Conservation (phyloP, 2,113 vertebrate genomes). For the Corythoichthys intestinalis region DNA sequence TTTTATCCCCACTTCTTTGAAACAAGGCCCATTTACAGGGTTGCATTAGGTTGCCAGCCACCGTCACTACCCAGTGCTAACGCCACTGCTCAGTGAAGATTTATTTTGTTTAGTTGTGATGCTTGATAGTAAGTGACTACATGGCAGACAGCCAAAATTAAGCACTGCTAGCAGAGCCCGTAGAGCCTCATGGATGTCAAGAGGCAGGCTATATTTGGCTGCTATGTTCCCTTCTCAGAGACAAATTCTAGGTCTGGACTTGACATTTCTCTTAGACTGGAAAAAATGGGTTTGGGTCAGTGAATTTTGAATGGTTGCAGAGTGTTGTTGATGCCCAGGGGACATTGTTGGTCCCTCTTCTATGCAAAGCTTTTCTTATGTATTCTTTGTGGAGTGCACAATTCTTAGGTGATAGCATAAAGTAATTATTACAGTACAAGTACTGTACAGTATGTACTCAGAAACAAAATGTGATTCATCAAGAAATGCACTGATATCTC, state of each 20-base stretch:
- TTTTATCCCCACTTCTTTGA: constrained; percentile 52
- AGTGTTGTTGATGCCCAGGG: constrained; percentile 54
- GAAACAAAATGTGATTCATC: constrained; percentile 11
- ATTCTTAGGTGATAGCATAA: constrained; percentile 22
- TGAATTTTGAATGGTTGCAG: constrained; percentile 51
- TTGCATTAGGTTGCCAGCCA: constrained; percentile 67
- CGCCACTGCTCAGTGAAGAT: constrained; percentile 52
- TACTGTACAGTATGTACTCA: constrained; percentile 8
- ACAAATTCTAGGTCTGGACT: constrained; percentile 57
- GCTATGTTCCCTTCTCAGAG: constrained; percentile 55
- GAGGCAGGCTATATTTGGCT: constrained; percentile 66
- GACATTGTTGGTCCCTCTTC: constrained; percentile 40
- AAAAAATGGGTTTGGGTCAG: constrained; percentile 66
- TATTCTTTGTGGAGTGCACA: constrained; percentile 12
- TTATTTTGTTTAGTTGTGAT: constrained; percentile 62
- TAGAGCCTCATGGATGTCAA: constrained; percentile 55
- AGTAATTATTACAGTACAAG: constrained; percentile 16
- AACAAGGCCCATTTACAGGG: constrained; percentile 61
- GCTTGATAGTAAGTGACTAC: constrained; percentile 62
- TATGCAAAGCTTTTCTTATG: constrained; percentile 32
- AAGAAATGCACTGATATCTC: constrained; percentile 2
- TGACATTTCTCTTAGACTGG: constrained; percentile 68
- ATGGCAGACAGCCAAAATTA: constrained; percentile 60
- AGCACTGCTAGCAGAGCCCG: constrained; percentile 44
- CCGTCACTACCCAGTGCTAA: constrained; percentile 41